A percentile compares a stretch with the other conserved stretches of the same genome.
These are phyloP conservation scores for Chrysomallon squamiferum DNA, from an alignment of 1,140 invertebrate species.

Conservation along the genomic window DNA sequence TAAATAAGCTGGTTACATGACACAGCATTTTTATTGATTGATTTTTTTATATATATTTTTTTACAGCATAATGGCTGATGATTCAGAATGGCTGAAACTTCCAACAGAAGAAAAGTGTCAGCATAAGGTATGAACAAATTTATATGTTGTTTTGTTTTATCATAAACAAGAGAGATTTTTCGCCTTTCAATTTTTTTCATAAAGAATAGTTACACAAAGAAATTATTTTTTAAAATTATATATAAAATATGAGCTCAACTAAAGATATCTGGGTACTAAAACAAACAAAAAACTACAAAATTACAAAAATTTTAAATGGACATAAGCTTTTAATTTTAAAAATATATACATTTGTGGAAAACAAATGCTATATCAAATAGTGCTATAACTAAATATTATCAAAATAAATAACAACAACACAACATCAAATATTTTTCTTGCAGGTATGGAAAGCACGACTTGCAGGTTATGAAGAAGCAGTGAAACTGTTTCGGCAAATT, in stretches of 20 bases:
- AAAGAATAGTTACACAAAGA: too few species aligned
- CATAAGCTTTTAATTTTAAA: not conserved
- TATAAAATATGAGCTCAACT: not conserved
- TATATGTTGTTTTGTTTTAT: too few species aligned
- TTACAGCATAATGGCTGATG: slow-evolving; percentile 62
- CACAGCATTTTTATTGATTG: not conserved
- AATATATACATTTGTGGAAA: not conserved
- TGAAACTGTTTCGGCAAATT: slow-evolving; percentile 78
- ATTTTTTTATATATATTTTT: not conserved
- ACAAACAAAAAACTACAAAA: not conserved
- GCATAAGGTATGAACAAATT: slow-evolving; percentile 74
- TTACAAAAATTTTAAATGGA: not conserved
- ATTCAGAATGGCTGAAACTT: slow-evolving; percentile 90
- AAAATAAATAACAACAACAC: not conserved
- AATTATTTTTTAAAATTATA: too few species aligned
- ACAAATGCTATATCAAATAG: not conserved
- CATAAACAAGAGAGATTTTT: too few species aligned
- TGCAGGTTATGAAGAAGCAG: slow-evolving; percentile 91
- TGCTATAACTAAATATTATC: not conserved
- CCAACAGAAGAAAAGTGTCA: slow-evolving; percentile 89
- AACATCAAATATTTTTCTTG: not conserved
- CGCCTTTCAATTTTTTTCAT: too few species aligned
- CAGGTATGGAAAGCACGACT: slow-evolving; percentile 92
- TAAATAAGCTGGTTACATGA: not conserved
- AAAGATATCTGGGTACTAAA: not conserved